Conservation (phyloP, 2,113 vertebrate genomes). For the Phylloscopus trochiloides region DNA sequence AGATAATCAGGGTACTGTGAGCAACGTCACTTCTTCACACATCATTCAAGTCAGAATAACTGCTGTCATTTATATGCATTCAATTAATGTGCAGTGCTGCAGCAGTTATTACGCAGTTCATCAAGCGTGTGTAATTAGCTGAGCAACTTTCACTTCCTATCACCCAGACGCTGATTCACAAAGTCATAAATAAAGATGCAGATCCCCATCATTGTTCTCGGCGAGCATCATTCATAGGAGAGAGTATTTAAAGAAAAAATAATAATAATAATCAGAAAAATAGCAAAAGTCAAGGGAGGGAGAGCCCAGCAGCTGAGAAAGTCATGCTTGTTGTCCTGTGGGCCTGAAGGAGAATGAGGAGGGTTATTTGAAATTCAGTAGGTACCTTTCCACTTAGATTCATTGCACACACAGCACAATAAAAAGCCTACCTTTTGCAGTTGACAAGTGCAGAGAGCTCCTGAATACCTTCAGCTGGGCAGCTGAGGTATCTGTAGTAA, state of each 20-base stretch:
- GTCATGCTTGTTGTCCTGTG: not conserved
- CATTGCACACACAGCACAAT: not conserved
- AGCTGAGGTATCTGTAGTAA: not conserved
- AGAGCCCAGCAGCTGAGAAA: not conserved
- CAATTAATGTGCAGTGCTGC: conserved; percentile 66
- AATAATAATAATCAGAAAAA: not conserved
- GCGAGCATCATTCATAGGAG: conserved; percentile 29
- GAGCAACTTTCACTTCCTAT: conserved; percentile 77
- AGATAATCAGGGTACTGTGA: conserved; percentile 31
- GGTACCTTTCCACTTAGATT: conserved; percentile 6
- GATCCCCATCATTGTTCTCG: conserved; percentile 43
- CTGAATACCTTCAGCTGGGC: not conserved
- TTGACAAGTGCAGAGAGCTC: not conserved
- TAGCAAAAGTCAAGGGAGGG: not conserved
- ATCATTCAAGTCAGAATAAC: conserved; percentile 66
- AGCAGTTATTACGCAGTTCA: conserved; percentile 74
- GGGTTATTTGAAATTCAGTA: conserved; percentile 6
- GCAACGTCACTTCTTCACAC: conserved; percentile 30
- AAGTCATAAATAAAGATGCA: conserved; percentile 80
- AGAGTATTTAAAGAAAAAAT: not conserved
- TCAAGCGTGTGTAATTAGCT: conserved; percentile 81
- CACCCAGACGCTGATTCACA: conserved; percentile 74
- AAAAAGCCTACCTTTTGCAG: not conserved
- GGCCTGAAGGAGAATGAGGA: not conserved
- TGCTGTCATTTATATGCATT: conserved; percentile 76